Conservation (phyloP, 2,797 vertebrate genomes). For the Chelidonichthys spinosus region DNA sequence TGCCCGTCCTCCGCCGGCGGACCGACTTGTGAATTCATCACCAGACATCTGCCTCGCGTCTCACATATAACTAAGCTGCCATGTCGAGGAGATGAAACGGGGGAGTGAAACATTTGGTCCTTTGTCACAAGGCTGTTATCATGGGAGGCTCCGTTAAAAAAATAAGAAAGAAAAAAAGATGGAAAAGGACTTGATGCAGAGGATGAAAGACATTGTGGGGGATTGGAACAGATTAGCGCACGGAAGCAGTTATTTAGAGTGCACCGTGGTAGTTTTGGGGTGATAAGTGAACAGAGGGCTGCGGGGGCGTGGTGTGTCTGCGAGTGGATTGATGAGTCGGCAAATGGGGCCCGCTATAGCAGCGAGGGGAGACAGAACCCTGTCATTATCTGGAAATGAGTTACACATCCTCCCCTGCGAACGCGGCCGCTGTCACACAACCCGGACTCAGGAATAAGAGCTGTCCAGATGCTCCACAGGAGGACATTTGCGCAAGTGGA, state of each 20-base stretch:
- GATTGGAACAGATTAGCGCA: constrained; percentile 65
- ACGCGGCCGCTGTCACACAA: constrained; percentile 31
- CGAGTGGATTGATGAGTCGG: constrained; percentile 66
- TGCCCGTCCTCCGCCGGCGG: constrained; percentile 25
- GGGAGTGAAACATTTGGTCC: constrained; percentile 20
- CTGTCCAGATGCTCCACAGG: constrained; percentile 27
- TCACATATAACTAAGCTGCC: constrained; percentile 33
- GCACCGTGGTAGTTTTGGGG: constrained; percentile 56
- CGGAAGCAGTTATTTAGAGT: constrained; percentile 68
- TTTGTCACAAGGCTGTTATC: constrained; percentile 50
- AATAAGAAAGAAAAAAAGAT: constrained; percentile 19
- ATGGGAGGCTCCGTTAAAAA: constrained; percentile 41
- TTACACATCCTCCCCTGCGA: constrained; percentile 52
- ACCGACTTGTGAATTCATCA: constrained; percentile 29
- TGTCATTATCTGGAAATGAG: constrained; percentile 74
- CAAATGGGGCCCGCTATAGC: constrained; percentile 44
- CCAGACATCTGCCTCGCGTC: constrained; percentile 28
- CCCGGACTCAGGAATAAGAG: constrained; percentile 61
- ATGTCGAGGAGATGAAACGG: constrained; percentile 33
- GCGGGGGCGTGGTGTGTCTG: constrained; percentile 64
- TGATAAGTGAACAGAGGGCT: constrained; percentile 69
- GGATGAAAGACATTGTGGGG: constrained; percentile 64
- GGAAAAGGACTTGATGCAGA: constrained; percentile 44
- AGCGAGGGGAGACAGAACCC: constrained; percentile 61
- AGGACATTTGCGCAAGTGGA: constrained; percentile 24